A percentile compares a stretch with the other conserved stretches of the same genome.
Conservation (phyloP, 2,888 invertebrate genomes). For the Conomelus anceps region DNA sequence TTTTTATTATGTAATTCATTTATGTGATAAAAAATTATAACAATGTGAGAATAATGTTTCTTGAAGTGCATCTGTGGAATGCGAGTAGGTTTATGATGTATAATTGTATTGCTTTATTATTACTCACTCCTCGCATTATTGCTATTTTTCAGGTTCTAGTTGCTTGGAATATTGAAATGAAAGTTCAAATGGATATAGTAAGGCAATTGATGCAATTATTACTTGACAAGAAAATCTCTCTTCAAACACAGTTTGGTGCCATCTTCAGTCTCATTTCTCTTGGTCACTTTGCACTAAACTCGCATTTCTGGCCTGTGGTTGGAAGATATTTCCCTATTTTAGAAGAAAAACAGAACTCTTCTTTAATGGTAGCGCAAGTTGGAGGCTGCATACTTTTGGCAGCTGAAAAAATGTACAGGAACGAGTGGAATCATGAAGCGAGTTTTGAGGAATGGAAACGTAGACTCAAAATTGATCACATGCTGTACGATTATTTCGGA, state of each 20-base stretch:
- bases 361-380: constrained; percentile 5
- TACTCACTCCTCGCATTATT: background rate
- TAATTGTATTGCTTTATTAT: too few species aligned
- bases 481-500: constrained; percentile 30
- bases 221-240: constrained; percentile 28
- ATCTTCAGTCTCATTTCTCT: constrained; percentile 30
- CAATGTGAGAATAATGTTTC: too few species aligned
- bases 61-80: too few species aligned
- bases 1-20: too few species aligned
- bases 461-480: constrained; percentile 28
- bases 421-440: constrained; percentile 19
- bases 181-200: constrained; percentile 31
- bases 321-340: constrained; percentile 29
- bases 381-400: constrained; percentile 27
- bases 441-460: constrained; percentile 18
- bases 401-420: constrained; percentile 26
- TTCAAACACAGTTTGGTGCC: constrained; percentile 32
- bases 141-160: constrained; percentile 25
- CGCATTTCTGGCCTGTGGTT: constrained; percentile 32
- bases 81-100: too few species aligned
- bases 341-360: constrained; percentile 21
- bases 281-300: constrained; percentile 26
- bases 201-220: constrained; percentile 29
- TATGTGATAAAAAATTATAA: too few species aligned
- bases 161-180: constrained; percentile 31